Conservation (phyloP, 1,140 invertebrate species). For the Leptinotarsa texana region DNA sequence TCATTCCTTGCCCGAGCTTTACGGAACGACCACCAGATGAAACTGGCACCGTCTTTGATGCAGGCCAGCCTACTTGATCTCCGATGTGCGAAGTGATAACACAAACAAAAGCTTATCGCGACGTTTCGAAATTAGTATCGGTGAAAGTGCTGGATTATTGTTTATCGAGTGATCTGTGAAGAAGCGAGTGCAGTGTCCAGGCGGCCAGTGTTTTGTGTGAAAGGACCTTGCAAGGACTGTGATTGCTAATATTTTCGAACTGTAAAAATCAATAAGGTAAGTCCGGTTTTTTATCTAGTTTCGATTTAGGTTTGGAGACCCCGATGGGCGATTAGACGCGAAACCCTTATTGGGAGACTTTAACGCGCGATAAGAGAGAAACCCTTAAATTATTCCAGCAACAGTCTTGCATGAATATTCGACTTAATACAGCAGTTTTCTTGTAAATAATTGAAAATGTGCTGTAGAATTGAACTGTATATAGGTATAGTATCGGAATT, state of each 20-base stretch:
- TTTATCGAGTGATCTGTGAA: constrained; percentile 39
- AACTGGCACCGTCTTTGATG: constrained; percentile 15
- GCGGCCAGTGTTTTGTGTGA: constrained; percentile 29
- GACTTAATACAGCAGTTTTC: no score
- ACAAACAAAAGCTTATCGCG: constrained; percentile 33
- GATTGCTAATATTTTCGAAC: neutral
- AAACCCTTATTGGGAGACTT: neutral
- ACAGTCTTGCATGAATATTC: no score
- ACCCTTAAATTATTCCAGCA: neutral
- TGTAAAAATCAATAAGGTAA: constrained; percentile 12
- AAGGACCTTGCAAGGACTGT: constrained; percentile 35
- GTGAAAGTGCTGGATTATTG: constrained; percentile 45
- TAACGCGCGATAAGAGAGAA: neutral
- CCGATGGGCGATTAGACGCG: neutral
- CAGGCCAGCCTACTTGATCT: constrained; percentile 9
- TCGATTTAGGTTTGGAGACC: constrained; percentile 1
- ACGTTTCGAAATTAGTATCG: constrained; percentile 48
- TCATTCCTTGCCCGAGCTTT: constrained; percentile 45
- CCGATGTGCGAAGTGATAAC: constrained; percentile 38
- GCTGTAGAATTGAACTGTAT: no score
- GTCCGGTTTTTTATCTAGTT: neutral
- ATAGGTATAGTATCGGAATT: no score
- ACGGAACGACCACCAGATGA: constrained; percentile 31
- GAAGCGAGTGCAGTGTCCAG: constrained; percentile 25
- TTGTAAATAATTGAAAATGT: no score